Conservation (phyloP, 2,113 vertebrate species). For the Gymnorhina tibicen region DNA sequence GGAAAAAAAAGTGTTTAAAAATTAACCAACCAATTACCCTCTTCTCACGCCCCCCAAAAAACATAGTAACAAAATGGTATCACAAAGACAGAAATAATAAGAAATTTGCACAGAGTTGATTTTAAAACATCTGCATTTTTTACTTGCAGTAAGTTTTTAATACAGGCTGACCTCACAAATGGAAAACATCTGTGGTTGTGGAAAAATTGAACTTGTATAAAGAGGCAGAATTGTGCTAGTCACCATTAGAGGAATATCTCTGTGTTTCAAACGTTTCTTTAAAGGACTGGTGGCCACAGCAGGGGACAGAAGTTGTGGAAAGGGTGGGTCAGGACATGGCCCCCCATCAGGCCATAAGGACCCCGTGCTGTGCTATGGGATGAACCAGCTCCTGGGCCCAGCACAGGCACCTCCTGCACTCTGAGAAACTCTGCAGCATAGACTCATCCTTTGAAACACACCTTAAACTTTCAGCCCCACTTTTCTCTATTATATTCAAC, state of each 20-base stretch:
- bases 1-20: background rate
- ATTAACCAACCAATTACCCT: background rate
- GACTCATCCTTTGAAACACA: background rate
- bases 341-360: background rate
- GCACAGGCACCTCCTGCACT: rapidly evolving
- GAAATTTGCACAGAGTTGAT: background rate
- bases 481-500: background rate
- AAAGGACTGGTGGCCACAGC: background rate
- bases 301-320: background rate
- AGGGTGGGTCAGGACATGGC: background rate
- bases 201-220: background rate
- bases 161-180: background rate
- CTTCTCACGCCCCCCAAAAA: rapidly evolving
- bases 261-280: background rate
- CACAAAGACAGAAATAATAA: background rate
- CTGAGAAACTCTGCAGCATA: background rate
- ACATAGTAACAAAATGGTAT: background rate
- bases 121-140: background rate
- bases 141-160: background rate
- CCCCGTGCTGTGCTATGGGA: background rate
- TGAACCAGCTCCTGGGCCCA: rapidly evolving
- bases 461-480: background rate
- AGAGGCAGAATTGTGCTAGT: background rate
- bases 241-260: background rate
- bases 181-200: background rate